Conservation (phyloP, 2,888 invertebrate genomes). For the Cephonodes hylas region DNA sequence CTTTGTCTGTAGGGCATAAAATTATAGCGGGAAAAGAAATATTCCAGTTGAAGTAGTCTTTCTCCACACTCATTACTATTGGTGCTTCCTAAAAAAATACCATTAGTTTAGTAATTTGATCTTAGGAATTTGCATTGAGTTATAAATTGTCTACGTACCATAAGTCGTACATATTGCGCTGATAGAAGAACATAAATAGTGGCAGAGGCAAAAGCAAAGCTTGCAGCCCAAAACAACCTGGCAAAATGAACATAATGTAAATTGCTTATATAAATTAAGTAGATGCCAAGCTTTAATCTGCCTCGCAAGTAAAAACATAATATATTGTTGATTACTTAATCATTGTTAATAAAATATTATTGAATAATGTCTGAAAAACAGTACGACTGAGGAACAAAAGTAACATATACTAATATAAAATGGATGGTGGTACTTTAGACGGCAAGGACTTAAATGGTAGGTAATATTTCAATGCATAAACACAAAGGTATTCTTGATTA, state of each 20-base stretch:
- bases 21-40: conserved; percentile 85
- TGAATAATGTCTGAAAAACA: too few relatives aligned
- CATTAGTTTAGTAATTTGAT: background rate
- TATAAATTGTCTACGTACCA: conserved; percentile 48
- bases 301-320: too few relatives aligned
- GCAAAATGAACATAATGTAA: conserved; percentile 23
- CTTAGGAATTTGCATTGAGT: background rate
- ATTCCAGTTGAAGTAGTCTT: conserved; percentile 86
- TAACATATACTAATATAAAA: too few relatives aligned
- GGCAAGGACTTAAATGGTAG: too few relatives aligned
- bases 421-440: too few relatives aligned
- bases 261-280: background rate
- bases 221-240: conserved; percentile 64
- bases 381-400: background rate
- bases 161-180: conserved; percentile 54
- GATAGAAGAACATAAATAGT: conserved; percentile 49
- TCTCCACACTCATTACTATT: conserved; percentile 86
- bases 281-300: too few relatives aligned
- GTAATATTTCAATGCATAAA: too few relatives aligned
- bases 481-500: too few relatives aligned
- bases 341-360: too few relatives aligned
- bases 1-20: conserved; percentile 82
- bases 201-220: conserved; percentile 42
- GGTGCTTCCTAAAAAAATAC: conserved; percentile 77
- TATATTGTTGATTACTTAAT: too few relatives aligned